phyloP scores from a whole-genome alignment of 2,113 vertebrate genomes.

The Callopanchax toddi region DNA sequence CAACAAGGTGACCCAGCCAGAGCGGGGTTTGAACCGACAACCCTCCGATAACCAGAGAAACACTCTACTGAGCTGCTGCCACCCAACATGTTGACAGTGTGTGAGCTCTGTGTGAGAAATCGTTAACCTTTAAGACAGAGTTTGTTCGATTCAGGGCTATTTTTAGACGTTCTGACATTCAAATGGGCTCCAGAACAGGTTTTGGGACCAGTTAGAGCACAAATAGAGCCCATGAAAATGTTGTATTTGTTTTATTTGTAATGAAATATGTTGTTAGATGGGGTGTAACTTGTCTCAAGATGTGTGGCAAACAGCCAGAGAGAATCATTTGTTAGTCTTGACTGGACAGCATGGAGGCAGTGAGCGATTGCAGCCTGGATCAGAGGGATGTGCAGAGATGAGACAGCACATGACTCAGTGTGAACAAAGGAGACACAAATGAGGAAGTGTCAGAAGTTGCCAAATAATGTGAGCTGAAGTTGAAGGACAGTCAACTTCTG shows the following conservation, averaged over 20 bases:
- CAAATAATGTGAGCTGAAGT: conserved; percentile 11
- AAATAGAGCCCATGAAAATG: too few relatives aligned
- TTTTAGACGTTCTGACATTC: conserved; percentile 53
- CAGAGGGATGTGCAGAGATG: conserved; percentile 45
- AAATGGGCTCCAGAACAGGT: conserved; percentile 44
- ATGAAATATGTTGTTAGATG: conserved; percentile 4
- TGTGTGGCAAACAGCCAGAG: conserved; percentile 20
- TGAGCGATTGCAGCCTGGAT: conserved; percentile 60
- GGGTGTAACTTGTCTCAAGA: conserved; percentile 9
- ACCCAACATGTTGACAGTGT: neutral
- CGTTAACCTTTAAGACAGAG: conserved; percentile 52
- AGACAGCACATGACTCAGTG: conserved; percentile 46
- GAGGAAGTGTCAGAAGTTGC: conserved; percentile 16
- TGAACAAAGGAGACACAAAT: conserved; percentile 46
- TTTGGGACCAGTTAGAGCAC: neutral
- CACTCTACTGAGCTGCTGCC: conserved; percentile 15
- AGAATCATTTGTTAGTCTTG: conserved; percentile 43
- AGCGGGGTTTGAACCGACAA: too few relatives aligned
- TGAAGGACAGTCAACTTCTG: conserved; percentile 13
- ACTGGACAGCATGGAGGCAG: conserved; percentile 52
- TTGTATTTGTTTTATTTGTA: neutral
- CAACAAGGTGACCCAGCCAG: too few relatives aligned
- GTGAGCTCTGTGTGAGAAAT: conserved; percentile 16
- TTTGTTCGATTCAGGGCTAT: conserved; percentile 25
- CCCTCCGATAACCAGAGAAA: too few relatives aligned